A percentile compares a stretch with the other conserved stretches of the same genome.
Evolutionary conservation across 2,888 invertebrate species (phyloP).

Genomic region (Drosophila rubida): DNA sequence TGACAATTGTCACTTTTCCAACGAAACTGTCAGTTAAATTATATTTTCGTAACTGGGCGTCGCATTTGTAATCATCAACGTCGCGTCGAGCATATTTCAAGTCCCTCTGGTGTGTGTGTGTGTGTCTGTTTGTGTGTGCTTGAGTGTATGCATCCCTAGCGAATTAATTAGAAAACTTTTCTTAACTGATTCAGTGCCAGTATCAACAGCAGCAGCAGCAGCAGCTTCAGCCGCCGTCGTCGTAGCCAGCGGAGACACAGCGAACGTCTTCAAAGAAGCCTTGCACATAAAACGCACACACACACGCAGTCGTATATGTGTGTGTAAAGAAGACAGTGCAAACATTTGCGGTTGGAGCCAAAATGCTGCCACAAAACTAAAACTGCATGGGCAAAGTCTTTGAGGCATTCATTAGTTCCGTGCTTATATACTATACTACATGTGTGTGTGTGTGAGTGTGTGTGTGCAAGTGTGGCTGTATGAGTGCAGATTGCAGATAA

Average conservation of each 20-base stretch:
- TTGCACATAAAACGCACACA: slow-evolving; percentile 18
- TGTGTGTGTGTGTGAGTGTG: slow-evolving; percentile 1
- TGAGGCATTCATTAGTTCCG: slow-evolving; percentile 72
- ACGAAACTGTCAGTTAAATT: slow-evolving; percentile 71
- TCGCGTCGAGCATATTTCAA: slow-evolving; percentile 43
- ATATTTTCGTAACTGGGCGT: slow-evolving; percentile 56
- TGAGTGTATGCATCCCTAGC: slow-evolving; percentile 59
- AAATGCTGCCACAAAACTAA: slow-evolving; percentile 62
- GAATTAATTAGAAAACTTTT: slow-evolving; percentile 82
- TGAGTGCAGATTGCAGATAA: slow-evolving; percentile 22
- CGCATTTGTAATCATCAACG: slow-evolving; percentile 57
- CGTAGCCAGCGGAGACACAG: slow-evolving; percentile 29
- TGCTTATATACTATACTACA: slow-evolving; percentile 23
- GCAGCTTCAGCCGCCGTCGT: slow-evolving; percentile 34
- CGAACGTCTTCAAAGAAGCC: slow-evolving; percentile 52
- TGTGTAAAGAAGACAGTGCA: slow-evolving; percentile 37
- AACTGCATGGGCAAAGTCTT: slow-evolving; percentile 67
- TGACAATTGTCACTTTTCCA: slow-evolving; percentile 66
- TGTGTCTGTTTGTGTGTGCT: slow-evolving; percentile 13
- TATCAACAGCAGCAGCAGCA: slow-evolving; percentile 47
- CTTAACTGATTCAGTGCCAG: slow-evolving; percentile 78
- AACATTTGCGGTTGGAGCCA: slow-evolving; percentile 66
- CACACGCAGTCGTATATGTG: slow-evolving; percentile 1
- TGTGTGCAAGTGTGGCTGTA: slow-evolving; percentile 1
- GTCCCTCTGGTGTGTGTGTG: slow-evolving; percentile 13